Percentiles rank a stretch among this genome's conserved stretches.
Conservation (phyloP, 2,797 vertebrate genomes). For the Lateolabrax maculatus region DNA sequence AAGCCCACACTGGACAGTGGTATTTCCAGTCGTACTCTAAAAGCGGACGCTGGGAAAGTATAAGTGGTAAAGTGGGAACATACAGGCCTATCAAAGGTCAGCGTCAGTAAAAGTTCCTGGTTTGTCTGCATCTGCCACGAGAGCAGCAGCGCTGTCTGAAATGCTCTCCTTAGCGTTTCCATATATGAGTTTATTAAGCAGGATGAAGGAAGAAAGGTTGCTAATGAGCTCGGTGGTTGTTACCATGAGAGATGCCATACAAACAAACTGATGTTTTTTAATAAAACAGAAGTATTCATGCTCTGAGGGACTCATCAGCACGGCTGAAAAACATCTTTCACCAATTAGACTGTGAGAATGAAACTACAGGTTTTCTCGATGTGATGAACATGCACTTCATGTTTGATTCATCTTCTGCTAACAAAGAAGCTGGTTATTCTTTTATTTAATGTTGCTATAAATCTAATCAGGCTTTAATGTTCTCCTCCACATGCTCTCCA, state of each 20-base stretch:
- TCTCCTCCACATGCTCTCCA: background rate
- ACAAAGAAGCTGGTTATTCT: slow-evolving; percentile 14
- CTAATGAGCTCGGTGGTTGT: background rate
- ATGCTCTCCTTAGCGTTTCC: background rate
- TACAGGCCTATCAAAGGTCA: background rate
- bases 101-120: background rate
- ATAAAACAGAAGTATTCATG: background rate
- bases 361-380: background rate
- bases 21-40: no score
- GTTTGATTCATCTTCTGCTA: background rate
- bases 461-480: slow-evolving; percentile 8
- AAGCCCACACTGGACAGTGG: no score
- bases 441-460: background rate
- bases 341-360: slow-evolving; percentile 4
- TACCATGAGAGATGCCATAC: background rate
- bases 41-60: no score
- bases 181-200: background rate
- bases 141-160: background rate
- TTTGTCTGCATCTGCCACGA: background rate
- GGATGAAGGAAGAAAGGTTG: background rate
- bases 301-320: slow-evolving; percentile 32
- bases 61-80: no score
- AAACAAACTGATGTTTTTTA: slow-evolving; percentile 10
- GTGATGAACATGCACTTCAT: no score
- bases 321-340: background rate